Conservation (phyloP, 1,140 invertebrate genomes). For the Calosoma granatense region DNA sequence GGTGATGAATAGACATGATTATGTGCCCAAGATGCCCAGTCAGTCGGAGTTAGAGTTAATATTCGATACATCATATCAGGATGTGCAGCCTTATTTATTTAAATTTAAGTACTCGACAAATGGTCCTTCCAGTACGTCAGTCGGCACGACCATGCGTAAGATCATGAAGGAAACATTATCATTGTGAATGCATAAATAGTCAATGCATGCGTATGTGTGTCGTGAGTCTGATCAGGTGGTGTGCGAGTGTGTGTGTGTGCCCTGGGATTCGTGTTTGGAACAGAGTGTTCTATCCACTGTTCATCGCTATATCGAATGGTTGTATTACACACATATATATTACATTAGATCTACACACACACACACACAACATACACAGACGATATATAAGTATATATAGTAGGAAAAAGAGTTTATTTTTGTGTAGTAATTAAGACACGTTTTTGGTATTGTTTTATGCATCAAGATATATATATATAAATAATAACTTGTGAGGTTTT, state of each 20-base stretch:
- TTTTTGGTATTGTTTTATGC: neutral
- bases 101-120: constrained; percentile 71
- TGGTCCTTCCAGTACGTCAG: constrained; percentile 58
- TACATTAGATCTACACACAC: too few species aligned
- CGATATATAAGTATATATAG: too few species aligned
- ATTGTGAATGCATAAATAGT: constrained; percentile 40
- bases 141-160: constrained; percentile 81
- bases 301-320: too few species aligned
- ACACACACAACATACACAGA: too few species aligned
- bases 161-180: constrained; percentile 79
- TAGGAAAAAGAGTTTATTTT: neutral
- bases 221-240: too few species aligned
- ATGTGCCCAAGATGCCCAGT: constrained; percentile 90
- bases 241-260: too few species aligned
- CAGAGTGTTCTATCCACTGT: too few species aligned
- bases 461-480: too few species aligned
- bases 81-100: constrained; percentile 93
- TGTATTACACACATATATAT: too few species aligned
- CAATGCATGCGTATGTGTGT: too few species aligned
- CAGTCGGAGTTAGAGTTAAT: constrained; percentile 85
- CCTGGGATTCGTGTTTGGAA: too few species aligned
- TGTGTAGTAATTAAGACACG: neutral
- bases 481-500: too few species aligned
- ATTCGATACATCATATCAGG: constrained; percentile 84
- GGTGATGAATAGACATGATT: constrained; percentile 90